Evolutionary conservation across 92 coral and sea anemone species (phyloP), one percentile per base, ranked within the genome.

Genomic region (Zoanthus solanderi): DNA sequence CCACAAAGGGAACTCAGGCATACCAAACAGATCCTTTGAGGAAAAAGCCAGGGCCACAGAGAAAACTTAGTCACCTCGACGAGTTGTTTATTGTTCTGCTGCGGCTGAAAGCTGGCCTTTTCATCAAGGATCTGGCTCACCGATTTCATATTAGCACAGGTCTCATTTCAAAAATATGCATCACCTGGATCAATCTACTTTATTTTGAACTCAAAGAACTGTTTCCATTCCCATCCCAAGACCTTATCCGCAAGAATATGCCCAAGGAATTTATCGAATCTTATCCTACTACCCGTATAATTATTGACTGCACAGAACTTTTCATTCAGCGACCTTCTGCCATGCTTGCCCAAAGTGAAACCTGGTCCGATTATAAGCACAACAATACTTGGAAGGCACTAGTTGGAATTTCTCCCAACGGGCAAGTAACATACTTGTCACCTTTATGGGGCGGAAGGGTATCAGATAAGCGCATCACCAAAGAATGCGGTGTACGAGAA

Each of bases 141-240:
- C 23, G 23, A 23, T 23, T 23, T 23, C 23, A 23, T 23, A 23
- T 23, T 23, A 23, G 23, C 23, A 23, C 23, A 23, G 23, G 23
- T 23, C 23, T 23, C 23, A 23, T 23, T 23, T 23, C 23, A 23
- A 23, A 23, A 23, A 23, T 23, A 23, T 23, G 23, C 23, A 23
- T 23, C 23, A 23, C 23, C 23, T 23, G 23, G 23, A 23, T 23
- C 23, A 23, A 23, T 23, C 23, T 23, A 23, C 23, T 23, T 23
- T 23, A 23, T 23, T 23, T 23, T 23, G 23, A 23, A 23, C 23
- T 23, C 23, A 23, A 23, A 23, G 23, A 23, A 23, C 23, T 23
- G 56, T 92, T 92, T 56, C 94, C 92, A 14, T 92, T 92, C 63
- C 92, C 94, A 11, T 54, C 91, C 18, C 92, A 91, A 60, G 89